phyloP scores from a whole-genome alignment of 2,888 invertebrate genomes.

The Mycogona germanica region DNA sequence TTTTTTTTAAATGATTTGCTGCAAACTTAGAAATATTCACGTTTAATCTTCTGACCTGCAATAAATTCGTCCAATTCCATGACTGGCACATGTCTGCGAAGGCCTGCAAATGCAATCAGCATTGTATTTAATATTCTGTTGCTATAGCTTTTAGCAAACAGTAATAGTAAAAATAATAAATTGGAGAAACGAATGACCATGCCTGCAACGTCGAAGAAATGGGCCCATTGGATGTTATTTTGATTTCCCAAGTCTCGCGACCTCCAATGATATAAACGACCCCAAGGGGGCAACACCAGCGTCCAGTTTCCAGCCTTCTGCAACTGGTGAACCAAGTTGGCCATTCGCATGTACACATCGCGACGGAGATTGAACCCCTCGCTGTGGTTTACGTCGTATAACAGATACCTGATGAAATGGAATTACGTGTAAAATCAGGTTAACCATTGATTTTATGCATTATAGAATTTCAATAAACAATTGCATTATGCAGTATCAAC shows the following conservation, averaged over 20 bases:
- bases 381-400: constrained; percentile 88
- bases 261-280: constrained; percentile 80
- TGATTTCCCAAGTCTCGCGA: constrained; percentile 43
- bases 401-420: constrained; percentile 61
- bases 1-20: no score
- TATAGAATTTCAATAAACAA: no score
- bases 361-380: constrained; percentile 95
- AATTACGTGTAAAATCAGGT: no score
- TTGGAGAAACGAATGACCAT: no score
- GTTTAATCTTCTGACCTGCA: constrained; percentile 40
- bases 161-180: no score
- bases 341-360: constrained; percentile 90
- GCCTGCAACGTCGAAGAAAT: constrained; percentile 73
- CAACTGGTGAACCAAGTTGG: constrained; percentile 62
- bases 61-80: constrained; percentile 75
- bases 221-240: constrained; percentile 58
- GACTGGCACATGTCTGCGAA: constrained; percentile 67
- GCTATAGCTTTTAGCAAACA: no score
- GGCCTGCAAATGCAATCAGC: constrained; percentile 45
- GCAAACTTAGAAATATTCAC: no score
- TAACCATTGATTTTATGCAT: no score
- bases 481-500: no score
- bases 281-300: constrained; percentile 75
- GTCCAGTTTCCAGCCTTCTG: constrained; percentile 37
- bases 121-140: no score